These are phyloP conservation scores for Halisarca cf. caerulea DNA, from an alignment of 37 sponge, comb jelly and placozoan species.

Conservation along the genomic window DNA sequence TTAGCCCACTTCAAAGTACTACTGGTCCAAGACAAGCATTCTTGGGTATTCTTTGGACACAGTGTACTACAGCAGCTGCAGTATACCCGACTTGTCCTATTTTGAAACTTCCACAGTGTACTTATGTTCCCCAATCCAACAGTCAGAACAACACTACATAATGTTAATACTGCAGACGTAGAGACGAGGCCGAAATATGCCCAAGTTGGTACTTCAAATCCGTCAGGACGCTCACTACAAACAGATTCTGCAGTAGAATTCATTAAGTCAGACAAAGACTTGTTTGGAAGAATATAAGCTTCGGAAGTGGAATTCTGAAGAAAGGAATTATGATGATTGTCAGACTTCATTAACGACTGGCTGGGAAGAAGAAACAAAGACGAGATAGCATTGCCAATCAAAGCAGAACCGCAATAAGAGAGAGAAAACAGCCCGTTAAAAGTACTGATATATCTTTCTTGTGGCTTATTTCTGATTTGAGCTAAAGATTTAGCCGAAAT, in stretches of 20 bases:
- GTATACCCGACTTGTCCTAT: no score
- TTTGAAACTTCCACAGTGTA: no score
- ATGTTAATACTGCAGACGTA: neutral
- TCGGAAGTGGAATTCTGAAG: no score
- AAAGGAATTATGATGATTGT: neutral
- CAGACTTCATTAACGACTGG: neutral
- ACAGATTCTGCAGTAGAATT: no score
- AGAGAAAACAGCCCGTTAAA: neutral
- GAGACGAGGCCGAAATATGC: neutral
- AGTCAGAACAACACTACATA: neutral
- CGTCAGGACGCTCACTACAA: neutral
- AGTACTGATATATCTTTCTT: neutral
- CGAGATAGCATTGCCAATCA: neutral
- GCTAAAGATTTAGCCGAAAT: neutral
- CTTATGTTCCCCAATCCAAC: neutral
- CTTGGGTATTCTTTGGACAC: no score
- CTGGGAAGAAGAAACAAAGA: neutral
- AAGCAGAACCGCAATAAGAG: neutral
- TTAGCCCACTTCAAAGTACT: neutral
- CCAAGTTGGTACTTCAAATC: neutral
- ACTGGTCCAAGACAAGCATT: no score
- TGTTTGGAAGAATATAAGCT: no score
- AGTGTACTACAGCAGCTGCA: no score
- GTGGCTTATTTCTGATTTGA: neutral
- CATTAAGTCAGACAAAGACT: no score